phyloP scores from a whole-genome alignment of 2,888 invertebrate genomes.

The Lomographa bimaculata region DNA sequence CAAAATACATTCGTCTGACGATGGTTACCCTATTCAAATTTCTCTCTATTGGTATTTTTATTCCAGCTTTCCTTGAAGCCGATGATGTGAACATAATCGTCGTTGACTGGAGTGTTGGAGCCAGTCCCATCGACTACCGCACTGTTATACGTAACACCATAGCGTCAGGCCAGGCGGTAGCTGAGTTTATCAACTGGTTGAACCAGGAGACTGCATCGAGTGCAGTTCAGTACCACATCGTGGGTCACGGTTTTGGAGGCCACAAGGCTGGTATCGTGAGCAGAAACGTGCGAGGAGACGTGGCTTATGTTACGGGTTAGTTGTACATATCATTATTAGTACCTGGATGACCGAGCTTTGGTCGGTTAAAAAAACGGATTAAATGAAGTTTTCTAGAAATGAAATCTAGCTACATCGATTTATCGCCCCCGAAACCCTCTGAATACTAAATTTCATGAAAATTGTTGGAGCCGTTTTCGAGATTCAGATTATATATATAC shows the following conservation, averaged over 20 bases:
- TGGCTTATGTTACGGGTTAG: constrained; percentile 62
- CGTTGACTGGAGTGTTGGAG: constrained; percentile 63
- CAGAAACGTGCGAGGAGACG: constrained; percentile 49
- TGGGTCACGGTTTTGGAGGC: constrained; percentile 62
- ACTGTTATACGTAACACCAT: constrained; percentile 52
- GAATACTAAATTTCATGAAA: too few relatives aligned
- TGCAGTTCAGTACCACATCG: constrained; percentile 52
- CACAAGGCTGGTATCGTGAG: constrained; percentile 63
- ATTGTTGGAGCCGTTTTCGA: too few relatives aligned
- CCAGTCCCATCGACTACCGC: constrained; percentile 45
- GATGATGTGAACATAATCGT: constrained; percentile 65
- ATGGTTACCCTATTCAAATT: too few relatives aligned
- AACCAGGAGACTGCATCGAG: constrained; percentile 44
- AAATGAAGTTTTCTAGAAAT: too few relatives aligned
- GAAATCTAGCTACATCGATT: too few relatives aligned
- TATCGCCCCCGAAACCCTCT: too few relatives aligned
- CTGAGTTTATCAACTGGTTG: constrained; percentile 58
- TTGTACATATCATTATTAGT: too few relatives aligned
- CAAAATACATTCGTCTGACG: too few relatives aligned
- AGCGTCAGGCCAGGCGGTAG: constrained; percentile 52
- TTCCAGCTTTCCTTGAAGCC: constrained; percentile 53
- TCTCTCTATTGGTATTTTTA: too few relatives aligned
- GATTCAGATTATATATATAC: too few relatives aligned
- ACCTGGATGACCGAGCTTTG: too few relatives aligned
- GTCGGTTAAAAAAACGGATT: too few relatives aligned